Base-by-base conservation (phyloP, 1,140 invertebrate genomes). In the Matsumurasca onukii region DNA sequence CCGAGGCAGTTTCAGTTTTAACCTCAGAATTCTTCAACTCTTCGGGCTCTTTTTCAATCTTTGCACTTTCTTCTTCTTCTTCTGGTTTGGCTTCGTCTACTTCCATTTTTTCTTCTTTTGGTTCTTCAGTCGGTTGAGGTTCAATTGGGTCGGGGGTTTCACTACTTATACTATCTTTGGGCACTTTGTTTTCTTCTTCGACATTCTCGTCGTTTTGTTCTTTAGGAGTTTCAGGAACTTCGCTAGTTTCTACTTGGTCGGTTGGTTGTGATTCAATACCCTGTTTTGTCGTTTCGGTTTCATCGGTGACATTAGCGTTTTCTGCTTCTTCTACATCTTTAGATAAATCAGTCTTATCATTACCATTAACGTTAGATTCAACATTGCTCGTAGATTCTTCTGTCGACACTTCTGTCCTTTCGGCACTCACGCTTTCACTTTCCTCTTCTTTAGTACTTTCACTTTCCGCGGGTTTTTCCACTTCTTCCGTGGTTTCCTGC, bases 41-140 rank as follows among this genome's bases (percentile, higher is more conserved):
- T 65, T 72, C 66, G 31, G 48, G 57, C 51, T 69, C 64, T 25
- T 63, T 67, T 62, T 72, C 86, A 24, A 84, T 84, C 78, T 88
- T 86, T 74, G 84, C 82, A 13, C 82, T 29, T 79, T 78, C 70
- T 81, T 79, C 70, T 52, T 66, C 70, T 45, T 71, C 70, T 48
- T 64, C 57, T 1, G 67, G 25, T 62, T 70, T 70, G 62, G 80
- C 73, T 66, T 74, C 75, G 24, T 71, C 31, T 27, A 74, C 70
- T 51, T 64, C 51, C 63, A 74, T 69, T 48, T 80, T 68, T 68
- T 75, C 73, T 29, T 61, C 27, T 63, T 74, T 72, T 31, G 52
- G 22, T 51, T 62, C 5, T 39, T 39, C 34, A n/a, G n/a, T n/a
- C n/a, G n/a, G n/a, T n/a, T n/a, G n/a, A n/a, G n/a, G n/a, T n/a